phyloP scores from a whole-genome alignment of 2,888 invertebrate genomes.

The Lagria hirta region DNA sequence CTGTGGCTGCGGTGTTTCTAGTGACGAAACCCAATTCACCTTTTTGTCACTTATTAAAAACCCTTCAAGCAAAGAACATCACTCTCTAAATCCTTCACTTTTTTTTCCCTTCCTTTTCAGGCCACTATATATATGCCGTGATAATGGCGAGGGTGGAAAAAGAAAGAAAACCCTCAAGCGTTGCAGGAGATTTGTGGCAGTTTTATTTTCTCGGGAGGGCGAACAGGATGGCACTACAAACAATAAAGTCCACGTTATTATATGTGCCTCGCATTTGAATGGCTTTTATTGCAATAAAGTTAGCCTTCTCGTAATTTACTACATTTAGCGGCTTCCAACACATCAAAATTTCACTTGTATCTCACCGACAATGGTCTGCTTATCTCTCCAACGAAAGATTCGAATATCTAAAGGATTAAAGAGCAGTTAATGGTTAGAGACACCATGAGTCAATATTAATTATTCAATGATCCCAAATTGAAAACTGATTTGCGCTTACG shows the following conservation, averaged over 20 bases:
- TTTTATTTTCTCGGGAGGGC: conserved; percentile 45
- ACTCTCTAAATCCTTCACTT: no score
- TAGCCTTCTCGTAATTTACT: no score
- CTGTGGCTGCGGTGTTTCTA: no score
- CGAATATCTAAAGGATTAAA: conserved; percentile 39
- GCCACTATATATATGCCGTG: conserved; percentile 38
- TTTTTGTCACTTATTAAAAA: no score
- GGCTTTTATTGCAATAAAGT: conserved; percentile 37
- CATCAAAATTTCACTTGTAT: no score
- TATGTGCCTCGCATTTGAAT: conserved; percentile 41
- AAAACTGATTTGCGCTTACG: conserved; percentile 49
- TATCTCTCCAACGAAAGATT: no score
- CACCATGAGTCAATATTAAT: conserved; percentile 49
- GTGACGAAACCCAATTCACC: no score
- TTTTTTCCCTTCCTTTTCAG: no score
- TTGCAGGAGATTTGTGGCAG: conserved; percentile 44
- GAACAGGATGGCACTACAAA: conserved; percentile 44
- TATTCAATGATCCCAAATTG: conserved; percentile 51
- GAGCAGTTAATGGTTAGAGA: conserved; percentile 41
- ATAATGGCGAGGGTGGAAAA: conserved; percentile 39
- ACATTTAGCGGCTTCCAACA: no score
- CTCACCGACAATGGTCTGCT: no score
- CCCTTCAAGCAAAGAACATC: no score
- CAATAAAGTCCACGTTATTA: conserved; percentile 44
- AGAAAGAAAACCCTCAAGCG: conserved; percentile 35